Conservation (phyloP, 2,113 vertebrate genomes). For the Trematomus loennbergii region DNA sequence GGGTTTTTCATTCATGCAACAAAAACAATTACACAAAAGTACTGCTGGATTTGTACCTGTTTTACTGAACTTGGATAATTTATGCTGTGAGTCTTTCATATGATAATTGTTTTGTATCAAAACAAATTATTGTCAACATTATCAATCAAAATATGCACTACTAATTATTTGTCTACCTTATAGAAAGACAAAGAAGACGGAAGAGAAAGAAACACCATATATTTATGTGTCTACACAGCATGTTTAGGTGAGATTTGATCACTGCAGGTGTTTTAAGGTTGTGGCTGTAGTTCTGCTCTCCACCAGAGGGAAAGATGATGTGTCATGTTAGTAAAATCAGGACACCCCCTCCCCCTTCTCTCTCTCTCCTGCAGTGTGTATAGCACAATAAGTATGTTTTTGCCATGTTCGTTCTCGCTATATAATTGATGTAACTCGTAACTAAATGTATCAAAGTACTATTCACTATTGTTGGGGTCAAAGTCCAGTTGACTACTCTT, state of each 20-base stretch:
- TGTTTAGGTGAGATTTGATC: slow-evolving; percentile 27
- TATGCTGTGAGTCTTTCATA: no score
- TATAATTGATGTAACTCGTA: background rate
- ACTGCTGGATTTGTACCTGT: background rate
- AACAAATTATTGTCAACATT: background rate
- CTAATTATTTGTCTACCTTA: background rate
- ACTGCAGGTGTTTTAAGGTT: slow-evolving; percentile 55
- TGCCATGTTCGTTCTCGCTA: slow-evolving; percentile 12
- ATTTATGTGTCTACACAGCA: background rate
- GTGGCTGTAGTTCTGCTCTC: slow-evolving; percentile 54
- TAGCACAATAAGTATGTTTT: background rate
- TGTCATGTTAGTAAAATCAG: slow-evolving; percentile 63
- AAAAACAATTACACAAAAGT: background rate
- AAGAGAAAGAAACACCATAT: no score
- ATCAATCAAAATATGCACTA: background rate
- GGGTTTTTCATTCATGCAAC: background rate
- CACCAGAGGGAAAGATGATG: slow-evolving; percentile 68
- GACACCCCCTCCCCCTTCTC: slow-evolving; percentile 16
- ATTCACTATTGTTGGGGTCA: background rate
- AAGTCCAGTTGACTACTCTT: no score
- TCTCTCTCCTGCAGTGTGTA: slow-evolving; percentile 37
- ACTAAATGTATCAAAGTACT: background rate
- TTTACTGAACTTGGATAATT: background rate
- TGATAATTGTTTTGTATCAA: background rate
- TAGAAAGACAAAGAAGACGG: background rate